A percentile compares a stretch with the other conserved stretches of the same genome.
Evolutionary conservation across 1,140 invertebrate species (phyloP).

Genomic region (Chionoecetes opilio): DNA sequence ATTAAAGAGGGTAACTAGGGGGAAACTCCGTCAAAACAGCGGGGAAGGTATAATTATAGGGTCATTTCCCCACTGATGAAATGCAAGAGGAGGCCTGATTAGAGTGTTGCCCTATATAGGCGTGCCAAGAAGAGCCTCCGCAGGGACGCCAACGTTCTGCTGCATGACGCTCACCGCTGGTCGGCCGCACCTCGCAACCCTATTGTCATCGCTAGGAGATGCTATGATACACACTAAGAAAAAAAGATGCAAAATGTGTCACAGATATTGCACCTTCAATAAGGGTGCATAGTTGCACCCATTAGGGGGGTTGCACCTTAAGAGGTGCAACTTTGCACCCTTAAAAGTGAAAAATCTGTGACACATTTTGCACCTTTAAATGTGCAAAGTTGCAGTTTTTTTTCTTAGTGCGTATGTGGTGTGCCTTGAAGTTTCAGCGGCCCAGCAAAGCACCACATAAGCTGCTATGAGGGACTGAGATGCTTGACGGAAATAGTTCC

Average conservation of each 20-base stretch:
- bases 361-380: too few species aligned
- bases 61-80: conserved; percentile 56
- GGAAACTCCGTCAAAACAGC: conserved; percentile 61
- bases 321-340: too few species aligned
- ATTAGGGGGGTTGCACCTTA: too few species aligned
- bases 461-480: not conserved
- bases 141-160: not conserved
- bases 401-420: too few species aligned
- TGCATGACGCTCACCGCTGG: not conserved
- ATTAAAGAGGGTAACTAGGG: conserved; percentile 65
- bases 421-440: not conserved
- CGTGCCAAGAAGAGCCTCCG: not conserved
- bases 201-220: too few species aligned
- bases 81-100: conserved; percentile 59
- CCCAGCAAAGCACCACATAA: not conserved
- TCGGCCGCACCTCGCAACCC: not conserved
- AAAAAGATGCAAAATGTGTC: too few species aligned
- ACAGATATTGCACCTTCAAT: too few species aligned
- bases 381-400: too few species aligned
- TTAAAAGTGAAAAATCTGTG: too few species aligned
- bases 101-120: conserved; percentile 24
- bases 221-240: too few species aligned
- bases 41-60: conserved; percentile 48
- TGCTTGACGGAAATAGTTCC: not conserved
- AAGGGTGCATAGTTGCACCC: too few species aligned